These are phyloP conservation scores for Eospalax fontanierii DNA, from an alignment of 2,797 vertebrate genomes.

Conservation along the genomic window DNA sequence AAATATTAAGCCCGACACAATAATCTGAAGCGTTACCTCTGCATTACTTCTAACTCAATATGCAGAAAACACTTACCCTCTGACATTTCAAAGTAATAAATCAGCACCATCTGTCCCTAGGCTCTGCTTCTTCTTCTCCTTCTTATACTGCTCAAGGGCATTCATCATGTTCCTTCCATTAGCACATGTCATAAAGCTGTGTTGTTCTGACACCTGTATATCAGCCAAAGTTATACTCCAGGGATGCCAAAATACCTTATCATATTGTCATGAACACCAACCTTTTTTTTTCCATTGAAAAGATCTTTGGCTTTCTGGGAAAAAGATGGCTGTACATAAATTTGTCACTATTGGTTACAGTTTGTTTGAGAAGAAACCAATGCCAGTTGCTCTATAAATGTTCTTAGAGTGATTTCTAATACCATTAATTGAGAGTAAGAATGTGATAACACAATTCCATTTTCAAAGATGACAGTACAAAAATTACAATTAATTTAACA, in stretches of 20 bases:
- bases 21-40: constrained; percentile 78
- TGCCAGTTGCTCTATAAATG: constrained; percentile 61
- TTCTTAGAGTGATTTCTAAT: constrained; percentile 64
- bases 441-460: background rate
- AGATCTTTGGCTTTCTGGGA: constrained; percentile 53
- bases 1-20: constrained; percentile 74
- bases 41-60: constrained; percentile 76
- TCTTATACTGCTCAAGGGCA: constrained; percentile 77
- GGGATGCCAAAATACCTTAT: constrained; percentile 74
- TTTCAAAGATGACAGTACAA: constrained; percentile 7
- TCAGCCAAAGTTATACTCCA: constrained; percentile 71
- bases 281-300: constrained; percentile 47
- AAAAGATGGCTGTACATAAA: constrained; percentile 73
- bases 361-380: constrained; percentile 73
- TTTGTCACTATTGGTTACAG: constrained; percentile 75
- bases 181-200: constrained; percentile 72
- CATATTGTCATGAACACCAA: constrained; percentile 75
- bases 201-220: constrained; percentile 78
- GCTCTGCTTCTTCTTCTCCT: constrained; percentile 60
- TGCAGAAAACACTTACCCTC: constrained; percentile 81
- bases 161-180: constrained; percentile 80
- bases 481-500: constrained; percentile 51
- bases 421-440: background rate
- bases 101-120: constrained; percentile 76
- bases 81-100: constrained; percentile 84